Percentiles rank a stretch among this genome's conserved stretches.
Conservation (phyloP, 2,888 invertebrate genomes). For the Heteropelma amictum region DNA sequence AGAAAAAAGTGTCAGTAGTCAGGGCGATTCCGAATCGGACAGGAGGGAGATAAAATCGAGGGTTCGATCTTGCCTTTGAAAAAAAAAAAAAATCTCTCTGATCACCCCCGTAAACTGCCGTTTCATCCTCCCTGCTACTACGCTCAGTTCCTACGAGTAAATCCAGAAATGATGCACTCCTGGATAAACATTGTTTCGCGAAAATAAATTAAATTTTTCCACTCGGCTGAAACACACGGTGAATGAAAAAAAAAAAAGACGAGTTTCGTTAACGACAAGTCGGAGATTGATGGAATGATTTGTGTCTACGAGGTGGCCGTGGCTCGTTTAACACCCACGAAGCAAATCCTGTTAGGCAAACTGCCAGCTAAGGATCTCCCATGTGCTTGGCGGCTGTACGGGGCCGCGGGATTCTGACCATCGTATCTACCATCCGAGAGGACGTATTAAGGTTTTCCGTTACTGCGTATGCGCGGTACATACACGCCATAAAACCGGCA, state of each 20-base stretch:
- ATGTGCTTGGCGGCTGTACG: too few species aligned
- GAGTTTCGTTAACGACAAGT: constrained; percentile 21
- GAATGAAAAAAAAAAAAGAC: background rate
- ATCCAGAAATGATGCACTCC: too few species aligned
- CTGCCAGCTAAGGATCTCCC: constrained; percentile 43
- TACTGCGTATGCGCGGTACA: constrained; percentile 31
- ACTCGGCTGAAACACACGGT: background rate
- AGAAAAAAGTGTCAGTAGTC: constrained; percentile 12
- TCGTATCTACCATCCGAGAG: constrained; percentile 18
- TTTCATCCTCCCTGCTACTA: background rate
- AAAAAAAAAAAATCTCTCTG: constrained; percentile 44
- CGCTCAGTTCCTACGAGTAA: too few species aligned
- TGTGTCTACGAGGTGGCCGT: constrained; percentile 35
- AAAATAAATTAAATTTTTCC: constrained; percentile 14
- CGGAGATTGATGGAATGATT: constrained; percentile 48
- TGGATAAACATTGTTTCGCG: too few species aligned
- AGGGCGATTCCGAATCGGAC: constrained; percentile 19
- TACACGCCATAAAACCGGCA: constrained; percentile 28
- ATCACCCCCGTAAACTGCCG: constrained; percentile 14
- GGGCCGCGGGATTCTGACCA: constrained; percentile 35
- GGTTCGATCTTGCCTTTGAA: constrained; percentile 31
- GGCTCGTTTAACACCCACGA: constrained; percentile 56
- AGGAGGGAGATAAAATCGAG: constrained; percentile 16
- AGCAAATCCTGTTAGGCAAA: constrained; percentile 57
- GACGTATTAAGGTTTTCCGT: constrained; percentile 53